A percentile compares a stretch with the other conserved stretches of the same genome.
phyloP scores from a whole-genome alignment of 2,113 vertebrate species.

The Misgurnus mizolepis region DNA sequence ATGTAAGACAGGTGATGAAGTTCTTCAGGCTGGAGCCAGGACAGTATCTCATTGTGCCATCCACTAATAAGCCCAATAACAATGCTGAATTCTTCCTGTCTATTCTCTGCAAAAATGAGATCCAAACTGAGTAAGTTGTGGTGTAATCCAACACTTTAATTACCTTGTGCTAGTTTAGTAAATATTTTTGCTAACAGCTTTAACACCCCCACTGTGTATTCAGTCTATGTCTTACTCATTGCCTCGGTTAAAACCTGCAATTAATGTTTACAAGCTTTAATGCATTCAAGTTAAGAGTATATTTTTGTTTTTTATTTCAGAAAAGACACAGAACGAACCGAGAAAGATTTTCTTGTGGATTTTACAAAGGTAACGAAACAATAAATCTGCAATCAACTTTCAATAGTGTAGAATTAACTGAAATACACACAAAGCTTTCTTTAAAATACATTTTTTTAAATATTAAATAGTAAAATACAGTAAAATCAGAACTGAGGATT shows the following conservation, averaged over 20 bases:
- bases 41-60: conserved; percentile 56
- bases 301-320: neutral
- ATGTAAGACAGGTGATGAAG: conserved; percentile 48
- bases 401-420: no score
- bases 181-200: neutral
- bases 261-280: neutral
- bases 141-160: neutral
- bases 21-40: conserved; percentile 49
- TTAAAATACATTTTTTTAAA: no score
- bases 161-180: neutral
- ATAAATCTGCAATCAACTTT: no score
- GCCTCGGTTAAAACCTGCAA: neutral
- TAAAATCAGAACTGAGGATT: no score
- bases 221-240: neutral
- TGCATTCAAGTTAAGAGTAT: neutral
- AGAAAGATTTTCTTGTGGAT: conserved; percentile 37
- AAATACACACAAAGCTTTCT: no score
- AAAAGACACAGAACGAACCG: conserved; percentile 26
- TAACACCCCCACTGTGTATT: no score
- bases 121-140: conserved; percentile 49
- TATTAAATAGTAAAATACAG: no score
- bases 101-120: conserved; percentile 53
- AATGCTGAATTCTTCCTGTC: conserved; percentile 48
- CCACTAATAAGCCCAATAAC: conserved; percentile 37
- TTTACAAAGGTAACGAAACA: conserved; percentile 4